Percentiles rank a stretch among this genome's conserved stretches.
Evolutionary conservation across 2,797 vertebrate species (phyloP).

Genomic region (Antennarius maculatus): DNA sequence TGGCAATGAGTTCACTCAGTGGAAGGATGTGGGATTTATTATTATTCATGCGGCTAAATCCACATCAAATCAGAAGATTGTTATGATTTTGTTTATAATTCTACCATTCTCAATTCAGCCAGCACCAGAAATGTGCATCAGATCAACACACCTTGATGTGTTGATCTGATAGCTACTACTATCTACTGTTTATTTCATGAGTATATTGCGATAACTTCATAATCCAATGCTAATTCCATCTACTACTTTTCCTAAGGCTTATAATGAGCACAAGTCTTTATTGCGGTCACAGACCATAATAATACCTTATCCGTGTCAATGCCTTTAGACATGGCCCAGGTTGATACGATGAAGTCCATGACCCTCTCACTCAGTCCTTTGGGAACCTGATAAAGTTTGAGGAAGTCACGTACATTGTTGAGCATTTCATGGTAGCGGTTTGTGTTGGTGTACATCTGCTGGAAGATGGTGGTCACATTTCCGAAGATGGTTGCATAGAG

Average conservation of each 20-base stretch:
- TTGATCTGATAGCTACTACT: no score
- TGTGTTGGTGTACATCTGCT: slow-evolving; percentile 99
- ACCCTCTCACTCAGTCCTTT: slow-evolving; percentile 98
- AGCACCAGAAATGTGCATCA: not conserved
- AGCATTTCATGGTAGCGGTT: slow-evolving; percentile 99
- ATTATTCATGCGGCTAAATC: not conserved
- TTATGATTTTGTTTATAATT: slow-evolving; percentile 10
- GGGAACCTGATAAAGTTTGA: slow-evolving; percentile 97
- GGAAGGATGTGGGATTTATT: slow-evolving; percentile 29
- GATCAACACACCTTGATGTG: not conserved
- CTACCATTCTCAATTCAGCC: not conserved
- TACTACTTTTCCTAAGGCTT: no score
- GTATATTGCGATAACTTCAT: not conserved
- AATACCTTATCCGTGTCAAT: slow-evolving; percentile 98
- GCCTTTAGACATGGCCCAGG: slow-evolving; percentile 99
- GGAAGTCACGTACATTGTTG: slow-evolving; percentile 97
- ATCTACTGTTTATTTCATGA: not conserved
- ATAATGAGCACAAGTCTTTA: not conserved
- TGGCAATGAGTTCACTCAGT: not conserved
- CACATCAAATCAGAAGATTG: not conserved
- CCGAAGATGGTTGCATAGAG: slow-evolving; percentile 99
- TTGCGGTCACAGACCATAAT: not conserved
- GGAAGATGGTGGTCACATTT: slow-evolving; percentile 99
- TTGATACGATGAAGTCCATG: slow-evolving; percentile 99
- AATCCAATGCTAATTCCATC: not conserved